phyloP scores from a whole-genome alignment of 2,797 vertebrate genomes.

The Megalops cyprinoides region DNA sequence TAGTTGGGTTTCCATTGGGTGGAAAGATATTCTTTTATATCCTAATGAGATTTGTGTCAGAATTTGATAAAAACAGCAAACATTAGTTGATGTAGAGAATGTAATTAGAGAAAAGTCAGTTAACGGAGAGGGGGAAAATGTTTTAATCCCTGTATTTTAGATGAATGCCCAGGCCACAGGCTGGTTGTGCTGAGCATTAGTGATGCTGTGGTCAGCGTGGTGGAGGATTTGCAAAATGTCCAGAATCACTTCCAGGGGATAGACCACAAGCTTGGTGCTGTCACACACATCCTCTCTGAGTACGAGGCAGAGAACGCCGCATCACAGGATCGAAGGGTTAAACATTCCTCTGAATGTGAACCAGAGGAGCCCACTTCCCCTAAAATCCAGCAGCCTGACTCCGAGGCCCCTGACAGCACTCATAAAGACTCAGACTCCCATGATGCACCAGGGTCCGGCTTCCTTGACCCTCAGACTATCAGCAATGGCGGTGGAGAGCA shows the following conservation, averaged over 20 bases:
- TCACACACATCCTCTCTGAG: constrained; percentile 33
- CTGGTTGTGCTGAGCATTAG: constrained; percentile 32
- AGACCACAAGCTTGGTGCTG: constrained; percentile 48
- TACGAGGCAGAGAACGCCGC: constrained; percentile 15
- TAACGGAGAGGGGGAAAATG: background rate
- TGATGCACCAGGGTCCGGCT: background rate
- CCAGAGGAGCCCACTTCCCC: background rate
- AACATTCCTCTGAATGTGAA: background rate
- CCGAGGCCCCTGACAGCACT: background rate
- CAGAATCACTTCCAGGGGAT: constrained; percentile 46
- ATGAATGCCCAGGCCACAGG: background rate
- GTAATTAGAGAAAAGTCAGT: too few relatives aligned
- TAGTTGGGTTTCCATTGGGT: background rate
- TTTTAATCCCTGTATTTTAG: constrained; percentile 44
- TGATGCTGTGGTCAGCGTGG: constrained; percentile 42
- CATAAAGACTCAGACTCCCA: background rate
- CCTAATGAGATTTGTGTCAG: background rate
- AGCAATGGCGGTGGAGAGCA: background rate
- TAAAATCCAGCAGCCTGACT: background rate
- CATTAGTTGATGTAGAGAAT: background rate
- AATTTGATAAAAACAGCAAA: background rate
- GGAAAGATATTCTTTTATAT: constrained; percentile 10
- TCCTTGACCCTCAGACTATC: background rate
- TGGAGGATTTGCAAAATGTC: constrained; percentile 55
- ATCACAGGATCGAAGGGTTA: background rate